Evolutionary conservation across 2,888 invertebrate genomes (phyloP), one percentile per base, ranked within the genome.

Genomic region (Lottia gigantea): DNA sequence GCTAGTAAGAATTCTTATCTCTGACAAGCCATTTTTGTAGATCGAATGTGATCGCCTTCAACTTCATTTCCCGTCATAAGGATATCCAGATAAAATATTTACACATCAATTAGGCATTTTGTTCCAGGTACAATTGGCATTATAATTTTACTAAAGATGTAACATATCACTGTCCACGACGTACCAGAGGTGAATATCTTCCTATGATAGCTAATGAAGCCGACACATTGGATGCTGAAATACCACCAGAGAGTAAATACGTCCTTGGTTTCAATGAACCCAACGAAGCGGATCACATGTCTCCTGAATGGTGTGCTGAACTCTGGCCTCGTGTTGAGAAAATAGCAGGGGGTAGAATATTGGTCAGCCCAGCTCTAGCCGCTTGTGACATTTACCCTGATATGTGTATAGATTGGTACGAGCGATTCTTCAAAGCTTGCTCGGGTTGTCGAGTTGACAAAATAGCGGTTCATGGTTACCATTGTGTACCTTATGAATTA

Each of bases 181-280:
- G 62, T 4, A 6, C 31, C 31, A 31, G 6, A 4, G 49, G 65
- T 15, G 73, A 74, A 8, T 74, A 73, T 46, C 72, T 80, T 19
- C 78, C 81, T 16, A 80, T 80, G 79, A 69, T 79, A 8, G 80
- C 79, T 79, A 77, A 76, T 12, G 73, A 70, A 66, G 23, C 12
- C 8, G 12, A 16, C 15, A n/a, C 15, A 19, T 11, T 15, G 11
- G 55, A 55, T 1, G 55, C 55, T 15, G 19, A 15, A 15, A 47
- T 79, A 23, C 71, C 73, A 14, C 62, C 68, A 4, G 64, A 74
- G 46, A 31, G 79, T 0, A 55, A 71, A 14, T 70, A 72, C 64
- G 67, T 81, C 15, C 73, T 81, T 3, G 77, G 78, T 6, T 81
- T 76, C 70, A 81, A 81, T 61, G 81, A 81, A 70, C 81, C 81